phyloP scores from a whole-genome alignment of 2,113 vertebrate species.

The Meles meles region DNA sequence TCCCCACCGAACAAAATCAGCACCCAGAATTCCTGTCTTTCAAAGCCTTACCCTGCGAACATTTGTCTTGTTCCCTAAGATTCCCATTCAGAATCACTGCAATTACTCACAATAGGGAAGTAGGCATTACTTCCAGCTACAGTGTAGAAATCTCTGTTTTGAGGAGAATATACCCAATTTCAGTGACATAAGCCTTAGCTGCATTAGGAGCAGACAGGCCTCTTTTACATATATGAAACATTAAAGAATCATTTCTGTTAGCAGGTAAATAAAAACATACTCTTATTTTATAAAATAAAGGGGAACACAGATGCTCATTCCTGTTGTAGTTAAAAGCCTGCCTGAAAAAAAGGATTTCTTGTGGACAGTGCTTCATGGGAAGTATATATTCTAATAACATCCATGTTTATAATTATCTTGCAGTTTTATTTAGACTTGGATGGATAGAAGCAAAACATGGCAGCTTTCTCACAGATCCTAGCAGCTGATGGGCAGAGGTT shows the following conservation, averaged over 20 bases:
- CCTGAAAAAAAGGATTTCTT: slow-evolving; percentile 66
- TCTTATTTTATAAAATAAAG: slow-evolving; percentile 9
- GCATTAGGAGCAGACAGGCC: background rate
- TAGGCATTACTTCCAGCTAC: background rate
- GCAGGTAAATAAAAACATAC: background rate
- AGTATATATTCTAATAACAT: slow-evolving; percentile 89
- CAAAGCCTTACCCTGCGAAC: background rate
- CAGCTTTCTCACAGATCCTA: slow-evolving; percentile 93
- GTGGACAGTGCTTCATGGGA: slow-evolving; percentile 67
- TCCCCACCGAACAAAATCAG: background rate
- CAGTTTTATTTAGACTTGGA: slow-evolving; percentile 84
- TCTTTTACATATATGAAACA: slow-evolving; percentile 3
- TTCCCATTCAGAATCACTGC: background rate
- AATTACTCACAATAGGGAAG: background rate
- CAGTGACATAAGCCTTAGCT: background rate
- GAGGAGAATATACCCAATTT: background rate
- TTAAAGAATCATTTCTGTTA: background rate
- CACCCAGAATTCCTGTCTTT: background rate
- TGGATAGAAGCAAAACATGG: slow-evolving; percentile 88
- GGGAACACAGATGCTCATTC: background rate
- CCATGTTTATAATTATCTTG: slow-evolving; percentile 94
- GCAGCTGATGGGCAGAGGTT: slow-evolving; percentile 98
- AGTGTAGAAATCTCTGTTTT: background rate
- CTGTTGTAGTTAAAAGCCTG: slow-evolving; percentile 16
- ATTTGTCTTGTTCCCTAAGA: background rate